Base-by-base conservation (phyloP, 2,113 vertebrate genomes). In the Leptobrachium ailaonicum region DNA sequence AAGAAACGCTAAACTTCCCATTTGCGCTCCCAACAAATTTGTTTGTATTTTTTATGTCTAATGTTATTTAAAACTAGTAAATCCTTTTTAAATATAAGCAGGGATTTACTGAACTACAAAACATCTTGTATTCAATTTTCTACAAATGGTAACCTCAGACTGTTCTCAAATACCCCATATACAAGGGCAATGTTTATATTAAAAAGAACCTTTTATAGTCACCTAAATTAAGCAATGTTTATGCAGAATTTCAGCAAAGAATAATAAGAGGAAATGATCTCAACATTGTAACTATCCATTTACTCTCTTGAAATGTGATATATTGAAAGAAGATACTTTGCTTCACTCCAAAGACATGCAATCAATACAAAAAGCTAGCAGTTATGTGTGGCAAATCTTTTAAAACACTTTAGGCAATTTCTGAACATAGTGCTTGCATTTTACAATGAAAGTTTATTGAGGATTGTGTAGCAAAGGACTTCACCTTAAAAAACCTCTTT, bases 401-500 rank as follows among this genome's bases (percentile, higher is more conserved):
- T 12, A 40, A 41, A 32, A 42, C 4, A 62, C 2, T 32, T 5
- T 13, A 58, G 71, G 12, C 41, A n/a, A 43, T 73, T 73, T 73
- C 1, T 42, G 10, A 14, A 4, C 13, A 50, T 41, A 53, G 32
- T 66, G 20, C 9, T 66, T 50, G 20, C 20, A 75, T 50, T 75
- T 75, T 66, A 40, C 20, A 66, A 67, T 7, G 12, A 76, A 54
- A 3, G 53, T 68, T 68, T 58, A 56, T 32, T 68, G 42, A 2
- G 53, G 8, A 66, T 68, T 76, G 13, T 14, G 10, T 10, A 32
- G 54, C 50, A 14, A 41, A 11, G 60, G 2, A 42, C 13, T 68
- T 77, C 68, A 58, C 63, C 45, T 76, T 4, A 76, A 11, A 66
- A 6, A 76, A 54, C 60, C 60, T 62, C 60, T 66, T 75, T 64